phyloP scores from a whole-genome alignment of 1,140 invertebrate genomes.

The Reticulitermes speratus region DNA sequence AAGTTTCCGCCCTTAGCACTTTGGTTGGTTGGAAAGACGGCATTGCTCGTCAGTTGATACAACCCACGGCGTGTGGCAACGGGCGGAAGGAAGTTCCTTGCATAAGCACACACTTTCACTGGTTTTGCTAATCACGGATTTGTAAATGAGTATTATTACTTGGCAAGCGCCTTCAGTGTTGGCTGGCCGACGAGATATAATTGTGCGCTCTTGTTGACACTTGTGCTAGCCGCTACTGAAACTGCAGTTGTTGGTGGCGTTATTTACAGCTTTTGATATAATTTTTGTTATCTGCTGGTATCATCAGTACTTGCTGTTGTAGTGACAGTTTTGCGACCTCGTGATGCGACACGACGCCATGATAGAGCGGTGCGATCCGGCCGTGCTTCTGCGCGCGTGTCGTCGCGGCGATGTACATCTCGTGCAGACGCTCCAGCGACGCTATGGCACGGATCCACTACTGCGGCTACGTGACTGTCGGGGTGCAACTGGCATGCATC shows the following conservation, averaged over 20 bases:
- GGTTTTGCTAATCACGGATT: constrained; percentile 2
- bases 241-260: not conserved
- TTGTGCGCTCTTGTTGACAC: not conserved
- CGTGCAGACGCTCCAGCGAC: not conserved
- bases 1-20: too few species aligned
- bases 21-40: too few species aligned
- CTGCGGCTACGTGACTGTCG: constrained; percentile 41
- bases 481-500: constrained; percentile 49
- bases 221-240: not conserved
- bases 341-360: not conserved
- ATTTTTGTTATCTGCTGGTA: not conserved
- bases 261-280: not conserved
- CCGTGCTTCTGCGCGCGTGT: constrained; percentile 34
- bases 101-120: not conserved
- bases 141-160: not conserved
- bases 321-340: not conserved
- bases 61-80: not conserved
- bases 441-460: not conserved
- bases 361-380: not conserved
- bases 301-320: not conserved
- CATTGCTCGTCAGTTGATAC: not conserved
- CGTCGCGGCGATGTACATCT: constrained; percentile 32
- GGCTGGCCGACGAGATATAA: not conserved
- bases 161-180: not conserved
- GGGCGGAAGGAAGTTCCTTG: not conserved